Base-by-base conservation (phyloP, 2,888 invertebrate genomes). In the Erynnis tages region DNA sequence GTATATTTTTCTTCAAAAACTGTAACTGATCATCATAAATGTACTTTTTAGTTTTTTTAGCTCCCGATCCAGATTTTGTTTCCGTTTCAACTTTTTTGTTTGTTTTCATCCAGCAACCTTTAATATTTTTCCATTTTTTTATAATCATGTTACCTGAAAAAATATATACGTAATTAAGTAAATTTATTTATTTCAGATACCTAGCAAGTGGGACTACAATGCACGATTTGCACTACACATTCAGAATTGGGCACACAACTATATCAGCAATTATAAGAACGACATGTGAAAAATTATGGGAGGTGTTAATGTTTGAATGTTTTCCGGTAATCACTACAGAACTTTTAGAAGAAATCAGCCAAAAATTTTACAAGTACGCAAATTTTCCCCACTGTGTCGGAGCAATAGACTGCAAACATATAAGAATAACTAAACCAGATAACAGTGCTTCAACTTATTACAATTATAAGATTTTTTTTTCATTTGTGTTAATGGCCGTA, bases 351-450 rank as follows among this genome's bases (percentile, higher is more conserved):
- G n/a, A n/a, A n/a, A n/a, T n/a, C n/a, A n/a, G n/a, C n/a, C n/a
- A n/a, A n/a, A n/a, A n/a, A n/a, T n/a, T n/a, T n/a, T 5, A 27
- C n/a, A 27, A 27, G n/a, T 5, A 58, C 59, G 45, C 61, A 5
- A 45, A 65, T 40, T 67, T 67, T 56, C 61, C 59, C 50, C 53
- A 55, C 45, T 62, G 63, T 44, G 19, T 63, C 5, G 64, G 60
- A 30, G 62, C 64, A 23, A 29, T 64, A 8, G 62, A 65, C 46
- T 63, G 65, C 13, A 65, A 61, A 44, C 27, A 27, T 27, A n/a
- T 27, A 2, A 5, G 27, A 2, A 37, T 48, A 48, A 49, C 14
- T 34, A 54, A 50, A 17, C 60, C 60, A 41, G 54, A 50, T 47
- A 59, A 61, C 54, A 53, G 52, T 2, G 61, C 59, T 3, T 57